phyloP scores from a whole-genome alignment of 2,888 invertebrate species.

The Loripinus fragilis region DNA sequence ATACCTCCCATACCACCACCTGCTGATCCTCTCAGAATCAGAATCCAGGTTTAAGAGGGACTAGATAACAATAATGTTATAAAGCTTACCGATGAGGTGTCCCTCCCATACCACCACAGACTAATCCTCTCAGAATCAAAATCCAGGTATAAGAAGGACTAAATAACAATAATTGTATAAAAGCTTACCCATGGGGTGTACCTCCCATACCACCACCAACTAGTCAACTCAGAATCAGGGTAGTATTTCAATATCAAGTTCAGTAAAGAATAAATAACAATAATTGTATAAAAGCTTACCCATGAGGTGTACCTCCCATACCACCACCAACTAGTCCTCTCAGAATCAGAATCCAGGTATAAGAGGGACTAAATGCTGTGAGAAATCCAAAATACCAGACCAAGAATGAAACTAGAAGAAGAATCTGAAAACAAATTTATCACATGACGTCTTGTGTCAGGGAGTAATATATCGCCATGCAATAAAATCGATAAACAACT shows the following conservation, averaged over 20 bases:
- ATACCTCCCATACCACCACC: constrained; percentile 80
- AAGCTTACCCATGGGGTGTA: constrained; percentile 69
- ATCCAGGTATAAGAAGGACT: no score
- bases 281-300: no score
- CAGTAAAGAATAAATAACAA: no score
- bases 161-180: no score
- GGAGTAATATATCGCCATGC: no score
- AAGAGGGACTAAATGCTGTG: constrained; percentile 80
- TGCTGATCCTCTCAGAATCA: constrained; percentile 80
- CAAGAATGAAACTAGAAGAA: constrained; percentile 73
- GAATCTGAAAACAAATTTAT: constrained; percentile 63
- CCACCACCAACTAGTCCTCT: constrained; percentile 80
- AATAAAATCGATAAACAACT: no score
- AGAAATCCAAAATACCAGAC: constrained; percentile 80
- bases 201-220: constrained; percentile 82
- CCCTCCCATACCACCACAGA: constrained; percentile 81
- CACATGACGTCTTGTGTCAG: no score
- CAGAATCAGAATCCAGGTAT: constrained; percentile 80
- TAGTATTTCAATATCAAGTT: no score
- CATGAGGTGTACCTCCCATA: constrained; percentile 78
- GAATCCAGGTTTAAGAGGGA: constrained; percentile 80
- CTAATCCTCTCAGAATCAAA: constrained; percentile 78
- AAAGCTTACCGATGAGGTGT: constrained; percentile 70
- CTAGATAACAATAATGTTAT: no score
- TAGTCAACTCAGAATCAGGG: constrained; percentile 78